phyloP scores from a whole-genome alignment of 2,113 vertebrate genomes.

The Pedionomus torquatus region DNA sequence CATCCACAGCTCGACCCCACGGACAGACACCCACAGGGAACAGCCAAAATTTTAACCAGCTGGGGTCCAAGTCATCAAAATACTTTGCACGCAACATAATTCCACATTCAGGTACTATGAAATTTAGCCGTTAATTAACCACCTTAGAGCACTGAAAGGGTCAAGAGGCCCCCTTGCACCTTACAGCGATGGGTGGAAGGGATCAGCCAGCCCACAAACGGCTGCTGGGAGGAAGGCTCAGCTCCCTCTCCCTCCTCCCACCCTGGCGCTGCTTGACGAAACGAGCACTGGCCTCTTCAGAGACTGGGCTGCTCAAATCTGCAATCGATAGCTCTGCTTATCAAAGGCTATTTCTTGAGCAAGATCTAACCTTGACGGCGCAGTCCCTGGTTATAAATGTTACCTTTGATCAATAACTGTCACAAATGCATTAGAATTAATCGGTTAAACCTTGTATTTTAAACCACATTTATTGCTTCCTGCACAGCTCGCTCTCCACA shows the following conservation, averaged over 20 bases:
- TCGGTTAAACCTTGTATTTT: slow-evolving; percentile 8
- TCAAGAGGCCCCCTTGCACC: not conserved
- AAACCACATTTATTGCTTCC: slow-evolving; percentile 23
- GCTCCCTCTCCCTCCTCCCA: not conserved
- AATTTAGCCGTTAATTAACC: not conserved
- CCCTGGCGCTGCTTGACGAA: rapidly evolving
- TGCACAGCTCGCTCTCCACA: not conserved
- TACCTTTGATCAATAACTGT: slow-evolving; percentile 71
- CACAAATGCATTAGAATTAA: slow-evolving; percentile 32
- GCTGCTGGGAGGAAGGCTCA: not conserved
- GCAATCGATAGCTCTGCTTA: slow-evolving; percentile 30
- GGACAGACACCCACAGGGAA: not conserved
- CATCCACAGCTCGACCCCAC: rapidly evolving
- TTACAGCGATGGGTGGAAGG: rapidly evolving
- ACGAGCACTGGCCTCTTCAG: not conserved
- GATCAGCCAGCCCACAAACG: not conserved
- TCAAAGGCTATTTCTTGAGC: slow-evolving; percentile 31
- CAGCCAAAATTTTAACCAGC: not conserved
- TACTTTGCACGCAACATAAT: rapidly evolving
- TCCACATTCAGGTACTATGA: not conserved
- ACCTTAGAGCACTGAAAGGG: rapidly evolving
- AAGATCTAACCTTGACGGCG: slow-evolving; percentile 35
- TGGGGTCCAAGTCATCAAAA: rapidly evolving
- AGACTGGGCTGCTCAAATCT: not conserved
- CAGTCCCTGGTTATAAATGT: slow-evolving; percentile 44